A percentile compares a stretch with the other conserved stretches of the same genome.
Conservation (phyloP, 1,140 invertebrate species). For the Drosophila sp. region DNA sequence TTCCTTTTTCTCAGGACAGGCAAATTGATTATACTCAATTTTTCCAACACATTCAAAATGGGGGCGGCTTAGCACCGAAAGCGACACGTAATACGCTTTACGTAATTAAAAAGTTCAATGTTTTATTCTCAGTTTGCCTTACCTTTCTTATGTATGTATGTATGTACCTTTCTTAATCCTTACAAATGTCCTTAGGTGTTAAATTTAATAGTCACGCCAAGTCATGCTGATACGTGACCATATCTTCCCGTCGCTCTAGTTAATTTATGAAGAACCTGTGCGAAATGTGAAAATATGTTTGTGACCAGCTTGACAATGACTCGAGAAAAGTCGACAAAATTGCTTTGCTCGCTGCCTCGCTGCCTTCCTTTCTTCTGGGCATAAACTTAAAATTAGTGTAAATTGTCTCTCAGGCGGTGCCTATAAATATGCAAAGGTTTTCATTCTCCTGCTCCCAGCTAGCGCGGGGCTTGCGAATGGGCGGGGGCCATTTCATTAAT, state of each 20-base stretch:
- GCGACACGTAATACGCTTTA: conserved; percentile 64
- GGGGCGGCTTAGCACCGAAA: conserved; percentile 45
- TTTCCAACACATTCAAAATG: conserved; percentile 48
- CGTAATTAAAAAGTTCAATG: conserved; percentile 51
- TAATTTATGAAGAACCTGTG: conserved; percentile 37
- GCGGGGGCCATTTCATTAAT: conserved; percentile 52
- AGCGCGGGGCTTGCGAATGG: neutral
- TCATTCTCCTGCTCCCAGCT: neutral
- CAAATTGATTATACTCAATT: conserved; percentile 71
- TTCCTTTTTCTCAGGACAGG: conserved; percentile 23
- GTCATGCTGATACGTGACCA: conserved; percentile 21
- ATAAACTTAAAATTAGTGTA: conserved; percentile 65
- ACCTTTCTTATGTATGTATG: neutral
- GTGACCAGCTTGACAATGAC: conserved; percentile 53
- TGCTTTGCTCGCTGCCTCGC: neutral
- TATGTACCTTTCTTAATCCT: conserved; percentile 25
- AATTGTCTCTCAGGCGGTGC: conserved; percentile 40
- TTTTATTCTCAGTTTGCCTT: neutral
- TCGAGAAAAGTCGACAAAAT: conserved; percentile 39
- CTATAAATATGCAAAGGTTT: conserved; percentile 71
- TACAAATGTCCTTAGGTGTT: conserved; percentile 47
- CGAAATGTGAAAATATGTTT: conserved; percentile 51
- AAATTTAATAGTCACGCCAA: conserved; percentile 49
- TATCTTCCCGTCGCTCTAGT: conserved; percentile 2
- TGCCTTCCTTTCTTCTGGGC: conserved; percentile 2